Conservation (phyloP, 2,797 vertebrate genomes). For the Pantherophis alleghaniensis region DNA sequence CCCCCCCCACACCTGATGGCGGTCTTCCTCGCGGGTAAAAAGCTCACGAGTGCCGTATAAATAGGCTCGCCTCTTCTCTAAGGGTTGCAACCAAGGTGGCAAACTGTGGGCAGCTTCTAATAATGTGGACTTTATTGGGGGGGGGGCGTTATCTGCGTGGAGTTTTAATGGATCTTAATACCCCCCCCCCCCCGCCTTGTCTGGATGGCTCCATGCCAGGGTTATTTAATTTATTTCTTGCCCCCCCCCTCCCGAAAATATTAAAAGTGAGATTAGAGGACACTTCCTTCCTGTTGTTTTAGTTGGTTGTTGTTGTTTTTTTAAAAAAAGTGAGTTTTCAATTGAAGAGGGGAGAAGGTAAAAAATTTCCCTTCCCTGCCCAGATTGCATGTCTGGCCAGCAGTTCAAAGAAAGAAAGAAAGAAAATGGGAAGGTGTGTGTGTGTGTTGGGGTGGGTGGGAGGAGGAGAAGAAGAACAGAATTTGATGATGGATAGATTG, state of each 20-base stretch:
- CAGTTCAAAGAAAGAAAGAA: slow-evolving; percentile 32
- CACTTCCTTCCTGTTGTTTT: slow-evolving; percentile 10
- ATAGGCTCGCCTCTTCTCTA: background rate
- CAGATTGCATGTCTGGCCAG: slow-evolving; percentile 15
- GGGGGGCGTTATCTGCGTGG: no score
- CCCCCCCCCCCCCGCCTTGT: background rate
- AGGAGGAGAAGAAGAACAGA: no score
- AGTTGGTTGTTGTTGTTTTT: background rate
- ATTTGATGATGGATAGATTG: background rate
- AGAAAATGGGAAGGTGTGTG: background rate
- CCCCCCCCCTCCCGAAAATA: background rate
- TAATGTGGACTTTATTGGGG: background rate
- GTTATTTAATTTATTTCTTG: no score
- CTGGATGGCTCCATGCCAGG: no score
- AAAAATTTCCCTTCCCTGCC: background rate
- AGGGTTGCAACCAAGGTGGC: background rate
- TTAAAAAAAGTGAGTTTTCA: background rate
- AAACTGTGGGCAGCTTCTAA: background rate
- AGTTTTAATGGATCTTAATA: background rate
- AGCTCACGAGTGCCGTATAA: background rate
- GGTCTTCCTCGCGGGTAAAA: background rate
- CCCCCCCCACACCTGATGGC: no score
- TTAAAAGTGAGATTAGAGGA: background rate
- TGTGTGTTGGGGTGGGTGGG: background rate
- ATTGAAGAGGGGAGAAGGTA: background rate